Base-by-base conservation (phyloP, 2,888 invertebrate genomes). In the Lochmaea capreae region DNA sequence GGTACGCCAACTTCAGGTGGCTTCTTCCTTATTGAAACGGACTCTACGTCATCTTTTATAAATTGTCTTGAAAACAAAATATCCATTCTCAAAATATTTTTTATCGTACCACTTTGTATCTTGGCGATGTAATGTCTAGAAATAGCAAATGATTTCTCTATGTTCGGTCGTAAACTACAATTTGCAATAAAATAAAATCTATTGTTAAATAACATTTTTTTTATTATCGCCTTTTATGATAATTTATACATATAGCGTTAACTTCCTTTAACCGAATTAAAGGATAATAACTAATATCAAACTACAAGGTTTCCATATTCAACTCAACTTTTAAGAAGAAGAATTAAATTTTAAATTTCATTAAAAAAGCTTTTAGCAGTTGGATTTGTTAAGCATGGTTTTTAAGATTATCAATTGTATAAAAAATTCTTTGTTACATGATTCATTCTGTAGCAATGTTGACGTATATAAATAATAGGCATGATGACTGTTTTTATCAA, bases 141-240 rank as follows among this genome's bases (percentile, higher is more conserved):
- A 49, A 49, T 49, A 49, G 49, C 14, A 46, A 46, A 46, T 49
- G 49, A n/a, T 49, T 49, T n/a, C n/a, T 49, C 14, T n/a, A 49
- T 49, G 49, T n/a, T 11, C 46, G 46, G 11, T 46, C 46, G 46
- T 46, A 42, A 42, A 8, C 3, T 46, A 46, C 10, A 49, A 49
- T 49, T 49, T n/a, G 49, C 49, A 49, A 14, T 49, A 49, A 49
- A 49, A 49, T n/a, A 49, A 49, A 49, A n/a, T 49, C n/a, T n/a
- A 49, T 49, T 49, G n/a, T n/a, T 14, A 14, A 49, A 6, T 33
- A 33, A 33, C 33, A 33, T 8, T 33, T 33, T 33, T 22, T 33
- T 33, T 26, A 26, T 26, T 26, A 26, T 26, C 26, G 26, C 26
- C 1, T 26, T 46, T 46, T 46, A 46, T 12, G 46, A n/a, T n/a